A percentile compares a stretch with the other conserved stretches of the same genome.
Evolutionary conservation across 2,888 invertebrate genomes (phyloP).

Genomic region (Dasysyrphus tricinctus): DNA sequence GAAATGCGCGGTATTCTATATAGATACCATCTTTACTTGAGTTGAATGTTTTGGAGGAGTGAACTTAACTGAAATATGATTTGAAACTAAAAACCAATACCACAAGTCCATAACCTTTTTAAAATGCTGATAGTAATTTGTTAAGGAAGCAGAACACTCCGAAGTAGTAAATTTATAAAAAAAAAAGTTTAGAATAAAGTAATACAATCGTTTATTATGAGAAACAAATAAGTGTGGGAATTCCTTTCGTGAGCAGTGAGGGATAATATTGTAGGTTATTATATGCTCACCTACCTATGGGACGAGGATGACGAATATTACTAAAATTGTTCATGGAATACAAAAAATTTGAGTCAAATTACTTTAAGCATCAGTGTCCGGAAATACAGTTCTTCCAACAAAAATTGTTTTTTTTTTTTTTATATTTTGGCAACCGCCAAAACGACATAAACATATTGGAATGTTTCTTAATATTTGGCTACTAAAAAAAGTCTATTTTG

Average conservation of each 20-base stretch:
- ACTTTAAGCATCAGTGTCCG: not conserved
- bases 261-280: not conserved
- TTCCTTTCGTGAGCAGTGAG: not conserved
- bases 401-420: no score
- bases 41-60: conserved; percentile 4
- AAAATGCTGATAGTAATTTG: conserved; percentile 28
- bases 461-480: no score
- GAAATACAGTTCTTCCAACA: not conserved
- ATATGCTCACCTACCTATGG: no score
- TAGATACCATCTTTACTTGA: conserved; percentile 3
- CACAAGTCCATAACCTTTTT: conserved; percentile 15
- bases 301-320: not conserved
- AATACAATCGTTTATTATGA: not conserved
- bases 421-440: no score
- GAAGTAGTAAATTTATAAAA: not conserved
- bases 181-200: not conserved
- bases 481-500: no score
- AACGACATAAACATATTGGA: no score
- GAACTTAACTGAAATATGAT: conserved; percentile 56
- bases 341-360: not conserved
- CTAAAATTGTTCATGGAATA: not conserved
- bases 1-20: not conserved
- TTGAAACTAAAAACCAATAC: conserved; percentile 34
- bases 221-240: conserved; percentile 20
- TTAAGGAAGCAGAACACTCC: not conserved